A percentile compares a stretch with the other conserved stretches of the same genome.
phyloP scores from a whole-genome alignment of 2,113 vertebrate species.

The Phylloscopus whistleri region DNA sequence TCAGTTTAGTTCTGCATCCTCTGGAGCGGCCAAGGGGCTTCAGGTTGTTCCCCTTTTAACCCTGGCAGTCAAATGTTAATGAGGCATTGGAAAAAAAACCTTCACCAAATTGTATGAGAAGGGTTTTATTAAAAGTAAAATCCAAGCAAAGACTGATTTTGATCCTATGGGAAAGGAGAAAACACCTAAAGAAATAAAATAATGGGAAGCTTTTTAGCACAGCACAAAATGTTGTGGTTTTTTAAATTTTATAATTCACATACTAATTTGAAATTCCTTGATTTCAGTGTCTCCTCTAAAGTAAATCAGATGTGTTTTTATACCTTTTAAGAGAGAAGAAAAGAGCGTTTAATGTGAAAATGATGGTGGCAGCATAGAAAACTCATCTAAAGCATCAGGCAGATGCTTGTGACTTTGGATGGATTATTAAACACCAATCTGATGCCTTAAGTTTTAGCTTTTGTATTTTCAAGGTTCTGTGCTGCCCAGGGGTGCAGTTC shows the following conservation, averaged over 20 bases:
- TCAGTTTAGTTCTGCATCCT: not conserved
- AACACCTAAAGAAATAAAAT: not conserved
- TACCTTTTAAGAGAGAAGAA: not conserved
- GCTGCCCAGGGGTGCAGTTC: not conserved
- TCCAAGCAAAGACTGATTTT: not conserved
- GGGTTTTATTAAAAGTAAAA: not conserved
- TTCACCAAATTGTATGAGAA: not conserved
- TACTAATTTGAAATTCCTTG: not conserved
- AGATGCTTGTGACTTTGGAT: not conserved
- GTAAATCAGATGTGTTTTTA: not conserved
- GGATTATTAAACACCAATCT: not conserved
- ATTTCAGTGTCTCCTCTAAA: not conserved
- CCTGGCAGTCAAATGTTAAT: not conserved
- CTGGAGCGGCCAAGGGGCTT: not conserved
- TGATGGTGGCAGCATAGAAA: not conserved
- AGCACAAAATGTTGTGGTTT: not conserved
- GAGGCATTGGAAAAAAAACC: not conserved
- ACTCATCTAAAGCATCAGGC: not conserved
- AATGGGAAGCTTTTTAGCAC: not conserved
- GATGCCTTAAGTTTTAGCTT: not conserved
- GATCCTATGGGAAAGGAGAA: not conserved
- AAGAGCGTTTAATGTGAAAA: not conserved
- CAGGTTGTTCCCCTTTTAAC: not conserved
- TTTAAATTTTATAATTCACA: not conserved
- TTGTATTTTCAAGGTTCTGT: not conserved